Conservation (phyloP, 1,140 invertebrate species). For the Paracyclopina nana region DNA sequence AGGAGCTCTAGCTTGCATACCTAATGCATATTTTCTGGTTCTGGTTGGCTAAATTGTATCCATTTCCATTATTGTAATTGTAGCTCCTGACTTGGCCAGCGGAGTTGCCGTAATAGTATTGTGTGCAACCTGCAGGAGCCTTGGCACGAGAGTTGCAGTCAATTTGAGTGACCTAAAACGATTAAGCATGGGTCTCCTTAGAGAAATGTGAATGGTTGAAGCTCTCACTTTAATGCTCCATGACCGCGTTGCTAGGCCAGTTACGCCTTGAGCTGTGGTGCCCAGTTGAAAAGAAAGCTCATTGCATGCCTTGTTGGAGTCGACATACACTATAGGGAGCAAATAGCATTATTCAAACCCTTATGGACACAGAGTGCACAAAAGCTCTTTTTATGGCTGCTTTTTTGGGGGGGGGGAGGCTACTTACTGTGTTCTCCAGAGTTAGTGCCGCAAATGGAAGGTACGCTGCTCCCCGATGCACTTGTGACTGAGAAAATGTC, state of each 20-base stretch:
- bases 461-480: neutral
- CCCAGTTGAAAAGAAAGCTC: neutral
- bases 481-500: neutral
- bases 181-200: too few relatives aligned
- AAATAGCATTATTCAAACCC: neutral
- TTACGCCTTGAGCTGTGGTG: too few relatives aligned
- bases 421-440: slow-evolving; percentile 12
- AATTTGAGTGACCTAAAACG: neutral
- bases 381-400: neutral
- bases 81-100: slow-evolving; percentile 22
- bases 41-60: slow-evolving; percentile 20
- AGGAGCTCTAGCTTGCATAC: too few relatives aligned
- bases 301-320: neutral
- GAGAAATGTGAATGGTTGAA: too few relatives aligned
- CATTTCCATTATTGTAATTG: slow-evolving; percentile 21
- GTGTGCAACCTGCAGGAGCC: slow-evolving; percentile 23
- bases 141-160: neutral
- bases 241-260: too few relatives aligned
- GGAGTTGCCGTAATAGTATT: slow-evolving; percentile 20
- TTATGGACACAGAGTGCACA: neutral
- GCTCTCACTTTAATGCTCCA: too few relatives aligned
- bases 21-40: slow-evolving; percentile 22
- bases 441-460: slow-evolving; percentile 10
- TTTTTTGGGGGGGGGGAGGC: too few relatives aligned
- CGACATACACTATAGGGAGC: slow-evolving; percentile 1